Evolutionary conservation across 1,140 invertebrate species (phyloP).

Genomic region (Drosophila leontia): DNA sequence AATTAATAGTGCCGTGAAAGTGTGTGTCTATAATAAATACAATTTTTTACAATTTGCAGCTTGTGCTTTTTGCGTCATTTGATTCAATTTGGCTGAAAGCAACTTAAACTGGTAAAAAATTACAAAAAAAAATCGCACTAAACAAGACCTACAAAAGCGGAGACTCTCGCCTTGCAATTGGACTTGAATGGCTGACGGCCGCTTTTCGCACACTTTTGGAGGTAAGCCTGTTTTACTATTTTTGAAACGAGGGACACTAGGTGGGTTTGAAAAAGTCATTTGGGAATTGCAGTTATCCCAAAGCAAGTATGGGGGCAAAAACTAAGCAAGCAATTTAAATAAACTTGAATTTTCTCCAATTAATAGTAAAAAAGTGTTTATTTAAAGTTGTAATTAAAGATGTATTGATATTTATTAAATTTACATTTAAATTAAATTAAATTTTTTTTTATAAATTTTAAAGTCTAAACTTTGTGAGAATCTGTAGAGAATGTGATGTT

Average conservation of each 20-base stretch:
- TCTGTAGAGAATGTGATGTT: not conserved
- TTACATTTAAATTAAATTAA: too few relatives aligned
- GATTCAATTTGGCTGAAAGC: constrained; percentile 67
- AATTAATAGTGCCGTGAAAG: constrained; percentile 78
- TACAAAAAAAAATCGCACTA: constrained; percentile 22
- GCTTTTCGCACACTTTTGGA: constrained; percentile 28
- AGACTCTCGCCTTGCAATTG: constrained; percentile 43
- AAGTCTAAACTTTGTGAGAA: not conserved
- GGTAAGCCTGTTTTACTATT: constrained; percentile 47
- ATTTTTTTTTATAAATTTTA: too few relatives aligned
- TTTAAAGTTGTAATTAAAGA: not conserved
- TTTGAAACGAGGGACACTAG: constrained; percentile 5
- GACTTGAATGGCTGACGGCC: constrained; percentile 44
- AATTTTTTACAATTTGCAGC: constrained; percentile 72
- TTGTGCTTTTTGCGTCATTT: constrained; percentile 49
- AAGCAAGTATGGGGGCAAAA: not conserved
- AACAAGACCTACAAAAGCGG: constrained; percentile 38
- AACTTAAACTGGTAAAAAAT: constrained; percentile 46
- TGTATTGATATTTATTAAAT: too few relatives aligned
- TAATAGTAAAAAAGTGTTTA: not conserved
- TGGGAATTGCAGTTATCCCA: constrained; percentile 7
- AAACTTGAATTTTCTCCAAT: not conserved
- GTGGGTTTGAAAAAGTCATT: constrained; percentile 14
- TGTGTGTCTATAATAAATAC: constrained; percentile 74
- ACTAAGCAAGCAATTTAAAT: not conserved